phyloP scores from a whole-genome alignment of 2,113 vertebrate genomes.

The Bujurquina vittata region DNA sequence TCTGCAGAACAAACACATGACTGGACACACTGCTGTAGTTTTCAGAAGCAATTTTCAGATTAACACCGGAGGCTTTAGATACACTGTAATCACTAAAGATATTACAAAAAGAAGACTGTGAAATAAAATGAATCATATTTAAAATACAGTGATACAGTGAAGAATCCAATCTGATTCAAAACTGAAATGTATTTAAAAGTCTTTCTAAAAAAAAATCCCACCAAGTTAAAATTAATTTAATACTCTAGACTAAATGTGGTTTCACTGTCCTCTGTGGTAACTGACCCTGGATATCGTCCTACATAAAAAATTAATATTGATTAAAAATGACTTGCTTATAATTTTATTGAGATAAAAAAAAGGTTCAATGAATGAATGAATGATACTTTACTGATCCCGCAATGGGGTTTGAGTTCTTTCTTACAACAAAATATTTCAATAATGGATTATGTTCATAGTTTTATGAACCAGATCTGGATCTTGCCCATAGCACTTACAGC shows the following conservation, averaged over 20 bases:
- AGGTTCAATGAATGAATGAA: neutral
- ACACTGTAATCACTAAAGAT: neutral
- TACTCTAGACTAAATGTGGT: neutral
- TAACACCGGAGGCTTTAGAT: neutral
- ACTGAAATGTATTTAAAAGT: neutral
- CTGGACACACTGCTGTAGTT: slow-evolving; percentile 17
- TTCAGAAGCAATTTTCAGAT: slow-evolving; percentile 26
- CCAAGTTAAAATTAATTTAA: neutral
- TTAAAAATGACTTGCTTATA: neutral
- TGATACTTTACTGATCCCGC: too few relatives aligned
- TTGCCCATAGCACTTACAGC: neutral
- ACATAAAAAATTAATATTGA: rapidly evolving
- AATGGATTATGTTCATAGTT: neutral
- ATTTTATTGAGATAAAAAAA: neutral
- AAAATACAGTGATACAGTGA: neutral
- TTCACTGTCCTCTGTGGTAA: neutral
- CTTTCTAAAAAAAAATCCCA: neutral
- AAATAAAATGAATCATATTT: neutral
- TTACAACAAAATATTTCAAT: neutral
- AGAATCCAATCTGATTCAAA: neutral
- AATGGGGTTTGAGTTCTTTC: neutral
- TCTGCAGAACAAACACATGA: slow-evolving; percentile 20
- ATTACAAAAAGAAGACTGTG: neutral
- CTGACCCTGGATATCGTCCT: neutral
- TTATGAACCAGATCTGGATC: neutral